Conservation (phyloP, 2,113 vertebrate genomes). For the Furnarius figulus region DNA sequence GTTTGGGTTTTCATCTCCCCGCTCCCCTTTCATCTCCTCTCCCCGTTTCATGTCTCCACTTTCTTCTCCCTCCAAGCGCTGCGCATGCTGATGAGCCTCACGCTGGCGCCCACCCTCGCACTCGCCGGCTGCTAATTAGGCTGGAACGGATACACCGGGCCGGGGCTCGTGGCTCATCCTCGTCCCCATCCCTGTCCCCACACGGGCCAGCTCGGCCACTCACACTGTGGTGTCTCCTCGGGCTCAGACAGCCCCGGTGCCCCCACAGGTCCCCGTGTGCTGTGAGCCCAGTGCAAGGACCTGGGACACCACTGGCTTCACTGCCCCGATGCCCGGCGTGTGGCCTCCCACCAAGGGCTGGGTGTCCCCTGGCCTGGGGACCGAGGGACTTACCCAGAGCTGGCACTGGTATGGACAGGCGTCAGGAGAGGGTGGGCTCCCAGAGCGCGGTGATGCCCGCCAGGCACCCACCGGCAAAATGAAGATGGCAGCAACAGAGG, state of each 20-base stretch:
- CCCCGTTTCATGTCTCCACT: constrained; percentile 60
- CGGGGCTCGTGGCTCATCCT: fast-evolving
- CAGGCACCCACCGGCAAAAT: fast-evolving
- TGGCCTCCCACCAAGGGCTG: fast-evolving
- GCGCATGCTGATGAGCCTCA: constrained; percentile 54
- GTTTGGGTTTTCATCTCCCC: constrained; percentile 34
- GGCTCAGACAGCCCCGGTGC: background rate
- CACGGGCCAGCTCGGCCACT: fast-evolving
- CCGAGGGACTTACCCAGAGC: background rate
- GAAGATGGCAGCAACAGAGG: background rate
- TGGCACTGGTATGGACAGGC: fast-evolving
- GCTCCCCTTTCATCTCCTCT: constrained; percentile 56
- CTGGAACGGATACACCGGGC: background rate
- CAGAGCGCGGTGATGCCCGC: fast-evolving
- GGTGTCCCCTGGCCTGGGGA: background rate
- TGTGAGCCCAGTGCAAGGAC: fast-evolving
- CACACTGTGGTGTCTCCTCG: fast-evolving
- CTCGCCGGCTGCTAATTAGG: constrained; percentile 13
- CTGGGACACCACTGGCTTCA: fast-evolving
- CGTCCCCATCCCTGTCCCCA: background rate
- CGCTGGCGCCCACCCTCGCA: background rate
- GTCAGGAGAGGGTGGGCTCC: background rate
- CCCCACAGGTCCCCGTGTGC: fast-evolving
- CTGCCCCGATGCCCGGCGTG: fast-evolving
- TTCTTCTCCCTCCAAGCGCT: constrained; percentile 61